Evolutionary conservation across 2,888 invertebrate genomes (phyloP).

Genomic region (Diplazon laetatorius): DNA sequence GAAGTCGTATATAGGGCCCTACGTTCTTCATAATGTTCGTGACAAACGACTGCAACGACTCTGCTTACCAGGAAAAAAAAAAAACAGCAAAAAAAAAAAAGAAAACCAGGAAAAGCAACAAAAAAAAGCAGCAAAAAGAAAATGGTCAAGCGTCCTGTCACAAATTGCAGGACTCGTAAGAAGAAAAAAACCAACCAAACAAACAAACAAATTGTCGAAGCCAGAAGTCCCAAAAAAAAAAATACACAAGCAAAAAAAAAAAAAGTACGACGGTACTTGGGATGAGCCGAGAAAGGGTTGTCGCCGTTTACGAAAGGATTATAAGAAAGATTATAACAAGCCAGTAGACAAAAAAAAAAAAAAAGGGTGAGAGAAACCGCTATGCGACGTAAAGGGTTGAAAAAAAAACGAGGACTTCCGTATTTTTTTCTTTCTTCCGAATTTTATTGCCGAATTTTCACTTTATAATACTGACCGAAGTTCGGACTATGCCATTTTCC

Average conservation of each 20-base stretch:
- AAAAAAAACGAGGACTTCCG: too few relatives aligned
- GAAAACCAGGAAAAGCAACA: too few relatives aligned
- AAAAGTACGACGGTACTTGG: neutral
- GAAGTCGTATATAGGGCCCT: neutral
- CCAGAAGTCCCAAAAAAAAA: conserved; percentile 19
- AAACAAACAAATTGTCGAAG: neutral
- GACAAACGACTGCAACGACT: neutral
- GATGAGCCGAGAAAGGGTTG: conserved; percentile 55
- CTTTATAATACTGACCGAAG: conserved; percentile 66
- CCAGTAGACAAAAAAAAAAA: conserved; percentile 16
- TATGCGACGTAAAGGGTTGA: conserved; percentile 64
- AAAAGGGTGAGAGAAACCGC: conserved; percentile 50
- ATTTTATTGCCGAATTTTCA: conserved; percentile 72
- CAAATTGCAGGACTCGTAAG: conserved; percentile 1
- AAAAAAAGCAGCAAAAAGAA: too few relatives aligned
- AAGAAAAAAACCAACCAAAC: conserved; percentile 27
- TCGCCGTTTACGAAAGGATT: conserved; percentile 53
- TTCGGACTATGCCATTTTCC: conserved; percentile 33
- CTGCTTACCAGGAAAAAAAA: too few relatives aligned
- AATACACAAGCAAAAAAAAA: conserved; percentile 8
- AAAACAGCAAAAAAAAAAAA: too few relatives aligned
- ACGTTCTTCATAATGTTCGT: conserved; percentile 20
- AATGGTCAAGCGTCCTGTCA: conserved; percentile 49
- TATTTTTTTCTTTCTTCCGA: too few relatives aligned
- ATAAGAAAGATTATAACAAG: conserved; percentile 32